phyloP scores from a whole-genome alignment of 2,888 invertebrate genomes.

The Tipula confusa region DNA sequence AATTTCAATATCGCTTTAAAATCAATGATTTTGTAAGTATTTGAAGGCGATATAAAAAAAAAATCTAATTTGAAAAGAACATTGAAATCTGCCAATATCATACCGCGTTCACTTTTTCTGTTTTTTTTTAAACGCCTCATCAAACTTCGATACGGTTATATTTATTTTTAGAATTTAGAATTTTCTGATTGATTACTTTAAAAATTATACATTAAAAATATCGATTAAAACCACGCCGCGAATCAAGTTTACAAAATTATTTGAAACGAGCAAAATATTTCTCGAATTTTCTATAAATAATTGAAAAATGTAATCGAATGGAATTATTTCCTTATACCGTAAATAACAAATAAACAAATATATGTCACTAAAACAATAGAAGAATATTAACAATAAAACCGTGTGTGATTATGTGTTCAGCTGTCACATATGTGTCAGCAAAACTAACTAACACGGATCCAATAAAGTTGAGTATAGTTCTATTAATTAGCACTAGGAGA shows the following conservation, averaged over 20 bases:
- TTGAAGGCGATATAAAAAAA: not conserved
- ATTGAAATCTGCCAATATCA: slow-evolving; percentile 20
- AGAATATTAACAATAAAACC: too few species aligned
- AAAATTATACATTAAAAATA: not conserved
- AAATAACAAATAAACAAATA: not conserved
- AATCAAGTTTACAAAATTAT: not conserved
- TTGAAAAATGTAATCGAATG: not conserved
- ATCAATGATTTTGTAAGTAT: not conserved
- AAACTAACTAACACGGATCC: too few species aligned
- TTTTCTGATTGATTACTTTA: slow-evolving; percentile 9
- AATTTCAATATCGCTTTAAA: not conserved
- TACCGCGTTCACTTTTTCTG: not conserved
- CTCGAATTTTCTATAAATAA: not conserved
- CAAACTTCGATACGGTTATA: not conserved
- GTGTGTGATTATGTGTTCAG: too few species aligned
- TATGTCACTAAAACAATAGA: not conserved
- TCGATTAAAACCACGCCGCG: not conserved
- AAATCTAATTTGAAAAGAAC: not conserved
- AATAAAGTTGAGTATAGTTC: too few species aligned
- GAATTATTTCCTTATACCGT: not conserved
- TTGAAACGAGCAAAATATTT: not conserved
- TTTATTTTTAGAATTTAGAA: slow-evolving; percentile 25
- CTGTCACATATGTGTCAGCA: too few species aligned
- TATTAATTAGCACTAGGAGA: too few species aligned
- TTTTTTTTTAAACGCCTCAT: not conserved